Evolutionary conservation across 2,113 vertebrate species (phyloP).

Genomic region (Piaya cayana): DNA sequence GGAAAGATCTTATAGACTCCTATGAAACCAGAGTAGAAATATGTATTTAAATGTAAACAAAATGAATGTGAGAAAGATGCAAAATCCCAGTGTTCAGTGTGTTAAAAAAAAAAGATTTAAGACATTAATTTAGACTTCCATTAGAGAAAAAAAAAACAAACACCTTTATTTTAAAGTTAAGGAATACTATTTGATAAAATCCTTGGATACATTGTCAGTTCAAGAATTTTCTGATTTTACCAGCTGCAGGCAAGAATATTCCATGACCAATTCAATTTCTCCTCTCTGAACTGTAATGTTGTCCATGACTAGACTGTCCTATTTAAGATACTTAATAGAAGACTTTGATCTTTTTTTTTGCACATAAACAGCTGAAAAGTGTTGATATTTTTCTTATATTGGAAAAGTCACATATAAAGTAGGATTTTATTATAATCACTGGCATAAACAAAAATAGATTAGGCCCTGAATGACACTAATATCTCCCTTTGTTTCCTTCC

Average conservation of each 20-base stretch:
- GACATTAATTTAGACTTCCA: neutral
- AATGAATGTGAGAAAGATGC: neutral
- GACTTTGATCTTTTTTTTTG: neutral
- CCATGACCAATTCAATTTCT: neutral
- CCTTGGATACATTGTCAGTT: neutral
- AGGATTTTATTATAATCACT: neutral
- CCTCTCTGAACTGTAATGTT: neutral
- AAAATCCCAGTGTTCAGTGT: neutral
- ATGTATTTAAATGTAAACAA: neutral
- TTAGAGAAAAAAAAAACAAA: neutral
- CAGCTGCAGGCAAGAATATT: neutral
- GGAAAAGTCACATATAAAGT: neutral
- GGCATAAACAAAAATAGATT: neutral
- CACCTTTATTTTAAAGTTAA: neutral
- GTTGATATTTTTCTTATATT: neutral
- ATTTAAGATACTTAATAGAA: neutral
- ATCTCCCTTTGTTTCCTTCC: neutral
- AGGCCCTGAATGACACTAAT: neutral
- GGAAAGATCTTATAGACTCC: neutral
- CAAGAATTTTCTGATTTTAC: neutral
- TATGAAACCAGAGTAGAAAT: neutral
- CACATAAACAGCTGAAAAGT: neutral
- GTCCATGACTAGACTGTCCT: neutral
- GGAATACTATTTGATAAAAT: neutral
- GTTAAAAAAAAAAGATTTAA: neutral